These are phyloP conservation scores for Rhombomys opimus DNA, from an alignment of 2,113 vertebrate species.

Conservation along the genomic window DNA sequence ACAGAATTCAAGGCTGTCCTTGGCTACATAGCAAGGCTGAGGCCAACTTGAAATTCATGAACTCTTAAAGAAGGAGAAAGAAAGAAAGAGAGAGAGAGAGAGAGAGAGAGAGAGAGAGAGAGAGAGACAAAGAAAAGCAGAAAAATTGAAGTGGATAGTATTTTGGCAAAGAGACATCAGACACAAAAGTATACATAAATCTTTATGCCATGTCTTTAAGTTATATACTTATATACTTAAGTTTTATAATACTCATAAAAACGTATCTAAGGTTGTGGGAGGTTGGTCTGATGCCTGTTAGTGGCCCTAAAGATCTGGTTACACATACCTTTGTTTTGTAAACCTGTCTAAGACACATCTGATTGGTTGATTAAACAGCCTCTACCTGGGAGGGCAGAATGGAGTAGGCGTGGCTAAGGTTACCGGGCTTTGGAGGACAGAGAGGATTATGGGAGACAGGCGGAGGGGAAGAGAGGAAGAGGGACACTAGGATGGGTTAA, in stretches of 20 bases:
- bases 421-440: no score
- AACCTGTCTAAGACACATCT: no score
- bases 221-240: no score
- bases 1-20: not conserved
- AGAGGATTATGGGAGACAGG: no score
- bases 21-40: not conserved
- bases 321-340: no score
- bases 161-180: slow-evolving; percentile 14
- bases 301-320: no score
- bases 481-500: no score
- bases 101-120: not conserved
- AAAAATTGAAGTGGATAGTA: not conserved
- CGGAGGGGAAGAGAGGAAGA: no score
- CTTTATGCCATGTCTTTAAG: not conserved
- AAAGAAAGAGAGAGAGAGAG: not conserved
- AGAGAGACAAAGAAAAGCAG: not conserved
- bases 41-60: not conserved
- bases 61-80: not conserved
- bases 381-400: no score
- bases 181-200: not conserved
- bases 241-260: slow-evolving; percentile 11
- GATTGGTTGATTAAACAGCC: no score
- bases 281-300: no score
- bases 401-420: no score
- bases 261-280: not conserved